Conservation (phyloP, 2,888 invertebrate species). For the Drosophila infuscata region DNA sequence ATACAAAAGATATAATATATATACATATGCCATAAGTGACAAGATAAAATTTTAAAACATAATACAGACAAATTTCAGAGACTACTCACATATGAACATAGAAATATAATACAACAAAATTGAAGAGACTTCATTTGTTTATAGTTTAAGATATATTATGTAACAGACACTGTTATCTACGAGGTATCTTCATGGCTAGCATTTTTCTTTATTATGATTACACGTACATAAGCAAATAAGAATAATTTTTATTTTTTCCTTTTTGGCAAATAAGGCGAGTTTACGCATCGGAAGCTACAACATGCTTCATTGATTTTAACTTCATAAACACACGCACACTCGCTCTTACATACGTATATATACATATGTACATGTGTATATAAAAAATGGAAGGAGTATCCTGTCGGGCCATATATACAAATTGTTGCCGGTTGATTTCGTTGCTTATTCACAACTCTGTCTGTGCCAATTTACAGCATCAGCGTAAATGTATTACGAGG, state of each 20-base stretch:
- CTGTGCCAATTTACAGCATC: slow-evolving; percentile 61
- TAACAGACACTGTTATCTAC: background rate
- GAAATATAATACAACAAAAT: background rate
- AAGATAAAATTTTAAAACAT: too few species aligned
- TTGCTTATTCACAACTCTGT: slow-evolving; percentile 47
- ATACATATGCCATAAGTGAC: background rate
- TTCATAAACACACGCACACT: slow-evolving; percentile 28
- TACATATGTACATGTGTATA: background rate
- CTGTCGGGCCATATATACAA: slow-evolving; percentile 29
- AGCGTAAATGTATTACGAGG: slow-evolving; percentile 64
- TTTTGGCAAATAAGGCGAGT: slow-evolving; percentile 44
- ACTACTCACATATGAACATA: background rate
- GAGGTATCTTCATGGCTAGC: background rate
- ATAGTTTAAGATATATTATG: background rate
- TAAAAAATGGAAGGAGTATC: slow-evolving; percentile 16
- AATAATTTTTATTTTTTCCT: slow-evolving; percentile 38
- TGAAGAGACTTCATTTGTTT: background rate
- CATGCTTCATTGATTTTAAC: slow-evolving; percentile 77
- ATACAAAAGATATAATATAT: too few species aligned
- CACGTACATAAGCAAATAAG: slow-evolving; percentile 29
- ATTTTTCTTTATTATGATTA: slow-evolving; percentile 17
- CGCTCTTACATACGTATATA: slow-evolving; percentile 1
- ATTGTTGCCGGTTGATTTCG: slow-evolving; percentile 58
- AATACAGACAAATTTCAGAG: background rate
- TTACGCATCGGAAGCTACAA: slow-evolving; percentile 68